These are phyloP conservation scores for Chondrosia reniformis DNA, from an alignment of 37 sponge, comb jelly and placozoan species.

Conservation along the genomic window DNA sequence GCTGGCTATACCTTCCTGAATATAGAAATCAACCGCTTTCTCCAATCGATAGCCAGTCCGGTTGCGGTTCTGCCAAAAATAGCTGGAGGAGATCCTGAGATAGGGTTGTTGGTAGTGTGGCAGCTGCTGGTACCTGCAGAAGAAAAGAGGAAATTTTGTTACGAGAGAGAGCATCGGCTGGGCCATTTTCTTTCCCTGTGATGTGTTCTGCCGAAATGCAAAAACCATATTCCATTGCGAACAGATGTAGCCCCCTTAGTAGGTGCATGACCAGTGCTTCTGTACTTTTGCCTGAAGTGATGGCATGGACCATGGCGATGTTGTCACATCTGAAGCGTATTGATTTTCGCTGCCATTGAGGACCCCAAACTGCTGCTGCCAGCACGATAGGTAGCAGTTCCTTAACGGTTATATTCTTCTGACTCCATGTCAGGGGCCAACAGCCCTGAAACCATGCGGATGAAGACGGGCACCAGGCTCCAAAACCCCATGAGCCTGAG, in stretches of 20 bases:
- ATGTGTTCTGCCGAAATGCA: background rate
- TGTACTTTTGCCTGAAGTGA: background rate
- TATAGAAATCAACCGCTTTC: conserved; percentile 14
- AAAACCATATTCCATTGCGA: background rate
- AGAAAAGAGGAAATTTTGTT: conserved; percentile 12
- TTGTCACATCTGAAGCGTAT: background rate
- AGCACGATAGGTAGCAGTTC: conserved; percentile 7
- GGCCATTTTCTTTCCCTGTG: conserved; percentile 19
- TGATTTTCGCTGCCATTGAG: background rate
- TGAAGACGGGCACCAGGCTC: too few species aligned
- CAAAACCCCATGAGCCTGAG: conserved; percentile 15
- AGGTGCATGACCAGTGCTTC: conserved; percentile 15
- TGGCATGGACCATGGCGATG: background rate
- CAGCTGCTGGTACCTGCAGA: background rate
- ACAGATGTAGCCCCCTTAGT: background rate
- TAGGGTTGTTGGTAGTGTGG: background rate
- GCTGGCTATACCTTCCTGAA: conserved; percentile 19
- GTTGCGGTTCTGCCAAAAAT: conserved; percentile 21
- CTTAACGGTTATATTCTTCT: background rate
- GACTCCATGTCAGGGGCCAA: background rate
- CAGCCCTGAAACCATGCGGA: background rate
- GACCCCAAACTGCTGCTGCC: conserved; percentile 2
- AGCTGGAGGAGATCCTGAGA: background rate
- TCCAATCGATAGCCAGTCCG: conserved; percentile 67
- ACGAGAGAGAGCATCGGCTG: conserved; percentile 59